Evolutionary conservation across 2,113 vertebrate species (phyloP), one percentile per base, ranked within the genome.

Genomic region (Numida meleagris): DNA sequence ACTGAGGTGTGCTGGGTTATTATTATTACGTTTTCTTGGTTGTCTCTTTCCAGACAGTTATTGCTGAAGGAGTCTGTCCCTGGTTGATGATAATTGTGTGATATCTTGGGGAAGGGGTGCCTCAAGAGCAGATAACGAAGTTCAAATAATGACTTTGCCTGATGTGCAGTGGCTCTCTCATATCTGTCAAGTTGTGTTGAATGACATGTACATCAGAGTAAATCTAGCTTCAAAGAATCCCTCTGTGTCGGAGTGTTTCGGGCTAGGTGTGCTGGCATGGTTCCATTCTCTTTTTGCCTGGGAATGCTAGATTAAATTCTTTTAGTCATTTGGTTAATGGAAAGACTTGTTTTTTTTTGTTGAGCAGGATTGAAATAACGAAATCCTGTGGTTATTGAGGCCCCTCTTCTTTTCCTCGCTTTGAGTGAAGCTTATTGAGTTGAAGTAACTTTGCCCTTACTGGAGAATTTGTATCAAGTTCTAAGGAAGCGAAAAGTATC

Each of bases 191-290:
- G 42, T 15, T 72, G 58, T 65, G 25, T 19, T 43, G 14, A 57
- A 19, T 16, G 24, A 15, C 17, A 7, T 1, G 5, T 45, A 45
- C 8, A 24, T 38, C 33, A 15, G 33, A n/a, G 14, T 50, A 48
- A 65, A 65, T 40, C 36, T 53, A 25, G 46, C 40, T 80, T 74
- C 11, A 34, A 53, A 55, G 61, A 15, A 7, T 17, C 8, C 2
- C 4, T 59, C 8, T 40, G 0, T 3, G 1, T 19, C 33, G 55
- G n/a, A 24, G 36, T 24, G 16, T 48, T 62, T 16, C 8, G 7
- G 58, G 29, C 34, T 31, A 31, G 18, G 4, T 63, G 7, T 48
- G 4, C 12, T 42, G 48, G 20, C 36, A 18, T 1, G 1, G 5
- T 82, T 63, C 11, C 34, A 1, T 21, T 4, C 20, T 50, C 34